A percentile compares a stretch with the other conserved stretches of the same genome.
Evolutionary conservation across 2,797 vertebrate genomes (phyloP).

Genomic region (Tokudaia muenninki): DNA sequence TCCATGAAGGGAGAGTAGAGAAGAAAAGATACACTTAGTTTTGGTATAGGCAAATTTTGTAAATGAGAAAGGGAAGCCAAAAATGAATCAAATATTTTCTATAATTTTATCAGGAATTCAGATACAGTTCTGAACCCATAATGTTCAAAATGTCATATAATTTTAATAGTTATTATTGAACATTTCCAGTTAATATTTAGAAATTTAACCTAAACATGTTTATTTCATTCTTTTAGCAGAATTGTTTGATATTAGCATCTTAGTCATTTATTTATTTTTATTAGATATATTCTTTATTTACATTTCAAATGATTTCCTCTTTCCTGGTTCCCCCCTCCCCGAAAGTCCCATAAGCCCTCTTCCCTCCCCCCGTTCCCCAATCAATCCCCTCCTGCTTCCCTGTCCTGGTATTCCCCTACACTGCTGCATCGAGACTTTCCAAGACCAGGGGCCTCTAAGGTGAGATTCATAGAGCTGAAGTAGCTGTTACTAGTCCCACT

Average conservation of each 20-base stretch:
- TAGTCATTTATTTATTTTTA: neutral
- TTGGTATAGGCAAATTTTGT: neutral
- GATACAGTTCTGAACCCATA: neutral
- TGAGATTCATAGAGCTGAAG: neutral
- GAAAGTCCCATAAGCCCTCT: too few species aligned
- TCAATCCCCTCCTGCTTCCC: too few species aligned
- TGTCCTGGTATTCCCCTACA: too few species aligned
- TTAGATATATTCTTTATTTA: too few species aligned
- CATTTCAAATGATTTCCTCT: too few species aligned
- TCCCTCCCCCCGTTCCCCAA: too few species aligned
- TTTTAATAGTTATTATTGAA: conserved; percentile 27
- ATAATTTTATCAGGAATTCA: conserved; percentile 44
- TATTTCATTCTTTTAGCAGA: neutral
- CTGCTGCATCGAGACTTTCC: too few species aligned
- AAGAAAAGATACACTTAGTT: neutral
- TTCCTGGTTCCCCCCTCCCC: too few species aligned
- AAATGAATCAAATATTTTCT: neutral
- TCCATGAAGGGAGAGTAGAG: neutral
- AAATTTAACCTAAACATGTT: conserved; percentile 9
- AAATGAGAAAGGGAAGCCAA: conserved; percentile 3
- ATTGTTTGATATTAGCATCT: neutral
- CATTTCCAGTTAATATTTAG: neutral
- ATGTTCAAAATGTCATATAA: neutral
- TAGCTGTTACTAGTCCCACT: neutral
- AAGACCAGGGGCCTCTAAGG: neutral